phyloP scores from a whole-genome alignment of 1,140 invertebrate species.

The Chironomus striatipennis region DNA sequence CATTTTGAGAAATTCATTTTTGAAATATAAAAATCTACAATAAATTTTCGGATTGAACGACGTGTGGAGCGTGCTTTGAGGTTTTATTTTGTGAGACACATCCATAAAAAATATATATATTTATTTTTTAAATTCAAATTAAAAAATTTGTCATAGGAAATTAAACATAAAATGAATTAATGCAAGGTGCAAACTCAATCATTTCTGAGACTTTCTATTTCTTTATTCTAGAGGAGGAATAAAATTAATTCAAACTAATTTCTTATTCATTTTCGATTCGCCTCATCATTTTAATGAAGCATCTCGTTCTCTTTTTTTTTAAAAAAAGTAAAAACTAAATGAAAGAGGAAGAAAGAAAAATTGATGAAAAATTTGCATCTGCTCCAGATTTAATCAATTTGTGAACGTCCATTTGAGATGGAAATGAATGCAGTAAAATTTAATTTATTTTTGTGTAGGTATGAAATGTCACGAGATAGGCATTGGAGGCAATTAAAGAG shows the following conservation, averaged over 20 bases:
- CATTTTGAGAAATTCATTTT: background rate
- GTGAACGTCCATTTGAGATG: slow-evolving; percentile 12
- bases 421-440: background rate
- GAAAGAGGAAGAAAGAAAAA: background rate
- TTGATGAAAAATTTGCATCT: slow-evolving; percentile 1
- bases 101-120: background rate
- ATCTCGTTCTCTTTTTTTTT: background rate
- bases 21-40: too few species aligned
- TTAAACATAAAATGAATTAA: background rate
- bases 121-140: background rate
- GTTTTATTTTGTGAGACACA: too few species aligned
- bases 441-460: background rate
- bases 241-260: background rate
- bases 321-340: background rate
- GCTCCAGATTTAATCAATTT: slow-evolving; percentile 23
- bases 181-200: background rate
- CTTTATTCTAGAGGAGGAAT: background rate
- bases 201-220: too few species aligned
- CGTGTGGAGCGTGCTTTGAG: background rate
- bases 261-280: background rate
- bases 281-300: slow-evolving; percentile 7
- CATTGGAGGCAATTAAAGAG: background rate
- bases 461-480: background rate
- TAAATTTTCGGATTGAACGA: background rate
- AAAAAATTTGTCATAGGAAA: background rate